Evolutionary conservation across 2,888 invertebrate species (phyloP), one percentile per base, ranked within the genome.

Genomic region (Aspidapion aeneum): DNA sequence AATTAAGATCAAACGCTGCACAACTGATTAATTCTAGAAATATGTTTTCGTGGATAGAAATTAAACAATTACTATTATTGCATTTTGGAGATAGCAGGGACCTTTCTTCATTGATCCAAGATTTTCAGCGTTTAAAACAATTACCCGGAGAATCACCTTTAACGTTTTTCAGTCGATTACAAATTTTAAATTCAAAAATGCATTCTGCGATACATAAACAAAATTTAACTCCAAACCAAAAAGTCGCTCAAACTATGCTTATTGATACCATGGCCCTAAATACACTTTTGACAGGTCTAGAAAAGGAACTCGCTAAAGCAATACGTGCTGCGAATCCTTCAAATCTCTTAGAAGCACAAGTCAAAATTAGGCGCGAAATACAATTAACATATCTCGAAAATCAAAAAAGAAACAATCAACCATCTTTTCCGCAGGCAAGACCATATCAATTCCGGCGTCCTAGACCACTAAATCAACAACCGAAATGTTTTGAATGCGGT

Each of bases 1-100:
- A 63, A 51, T 21, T 62, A 57, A 55, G 48, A 57, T 49, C 63
- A n/a, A 52, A 56, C 49, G 63, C 66, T 22, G 62, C 63, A 18
- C 55, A 64, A 58, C 21, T 66, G 61, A 57, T 66, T 7, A 66
- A 55, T 21, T 63, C 65, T 50, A 55, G 66, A 48, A 63, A 66
- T 20, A 63, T 63, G n/a, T 17, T 1, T 21, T 21, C 54, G 20
- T 63, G 62, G 51, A 54, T 21, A n/a, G 58, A 62, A 59, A 64
- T 64, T 2, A 63, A 57, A 51, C 55, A 65, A n/a, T 21, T 63
- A 18, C 50, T 63, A n/a, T 55, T 21, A 55, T 2, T 18, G n/a
- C 55, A 63, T 55, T 61, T 61, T 21, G 64, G 61, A 35, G 35
- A 35, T 35, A 35, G 35, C 35, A 35, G 35, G 35, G 35, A 35